Percentiles rank a stretch among this genome's conserved stretches.
Conservation (phyloP, 2,888 invertebrate genomes). For the Drosophila neotestacea region DNA sequence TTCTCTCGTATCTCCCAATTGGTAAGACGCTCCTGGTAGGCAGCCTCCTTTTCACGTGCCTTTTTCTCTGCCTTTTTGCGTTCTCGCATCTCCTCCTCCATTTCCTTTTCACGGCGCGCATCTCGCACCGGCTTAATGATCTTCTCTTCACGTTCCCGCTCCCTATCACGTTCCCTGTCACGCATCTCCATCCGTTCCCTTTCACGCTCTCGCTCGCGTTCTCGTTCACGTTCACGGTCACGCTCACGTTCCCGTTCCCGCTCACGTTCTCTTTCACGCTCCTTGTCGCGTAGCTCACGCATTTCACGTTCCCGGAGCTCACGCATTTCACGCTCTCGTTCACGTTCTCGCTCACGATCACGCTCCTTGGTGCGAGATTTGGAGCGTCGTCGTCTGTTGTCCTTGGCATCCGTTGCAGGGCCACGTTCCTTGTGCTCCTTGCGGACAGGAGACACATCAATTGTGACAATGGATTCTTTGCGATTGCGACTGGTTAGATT, state of each 20-base stretch:
- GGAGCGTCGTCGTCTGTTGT: constrained; percentile 76
- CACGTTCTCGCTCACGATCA: constrained; percentile 86
- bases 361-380: constrained; percentile 85
- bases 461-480: constrained; percentile 57
- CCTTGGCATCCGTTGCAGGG: constrained; percentile 54
- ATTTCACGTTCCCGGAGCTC: constrained; percentile 86
- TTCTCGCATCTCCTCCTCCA: constrained; percentile 97
- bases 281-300: constrained; percentile 63
- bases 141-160: constrained; percentile 85
- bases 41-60: constrained; percentile 97
- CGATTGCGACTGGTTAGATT: constrained; percentile 45
- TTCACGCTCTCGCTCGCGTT: constrained; percentile 87
- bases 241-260: constrained; percentile 66
- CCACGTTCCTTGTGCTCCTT: constrained; percentile 82
- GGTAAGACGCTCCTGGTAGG: constrained; percentile 94
- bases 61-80: constrained; percentile 95
- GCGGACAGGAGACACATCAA: constrained; percentile 76
- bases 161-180: constrained; percentile 83
- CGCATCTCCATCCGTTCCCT: constrained; percentile 76
- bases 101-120: constrained; percentile 91
- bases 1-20: constrained; percentile 96
- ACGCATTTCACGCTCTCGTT: constrained; percentile 86
- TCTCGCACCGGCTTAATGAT: constrained; percentile 87
- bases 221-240: constrained; percentile 85
- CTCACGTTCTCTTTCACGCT: constrained; percentile 84